Evolutionary conservation across 2,888 invertebrate genomes (phyloP).

Genomic region (Willowsia nigromaculata): DNA sequence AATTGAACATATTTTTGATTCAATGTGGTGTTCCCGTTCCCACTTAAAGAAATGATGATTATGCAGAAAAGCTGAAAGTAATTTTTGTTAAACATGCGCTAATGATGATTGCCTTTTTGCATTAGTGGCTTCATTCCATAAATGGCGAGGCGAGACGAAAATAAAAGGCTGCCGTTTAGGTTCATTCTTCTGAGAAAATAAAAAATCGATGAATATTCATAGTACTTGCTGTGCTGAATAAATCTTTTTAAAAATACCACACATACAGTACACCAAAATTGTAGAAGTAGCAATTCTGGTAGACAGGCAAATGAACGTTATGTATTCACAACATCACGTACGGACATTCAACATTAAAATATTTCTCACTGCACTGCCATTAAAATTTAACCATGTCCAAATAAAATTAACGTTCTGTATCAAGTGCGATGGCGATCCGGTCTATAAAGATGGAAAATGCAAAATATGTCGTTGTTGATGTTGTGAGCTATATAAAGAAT

Average conservation of each 20-base stretch:
- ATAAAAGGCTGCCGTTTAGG: constrained; percentile 25
- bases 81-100: constrained; percentile 57
- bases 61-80: constrained; percentile 60
- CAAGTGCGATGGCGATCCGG: constrained; percentile 27
- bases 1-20: background rate
- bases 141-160: constrained; percentile 59
- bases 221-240: background rate
- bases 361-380: background rate
- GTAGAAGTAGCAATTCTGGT: background rate
- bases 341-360: background rate
- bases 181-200: constrained; percentile 24
- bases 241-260: background rate
- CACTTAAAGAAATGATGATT: constrained; percentile 30
- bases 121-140: constrained; percentile 48
- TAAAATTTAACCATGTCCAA: background rate
- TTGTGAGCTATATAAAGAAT: constrained; percentile 33
- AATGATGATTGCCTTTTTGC: constrained; percentile 63
- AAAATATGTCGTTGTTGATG: constrained; percentile 9
- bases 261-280: background rate
- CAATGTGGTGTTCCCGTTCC: background rate
- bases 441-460: constrained; percentile 3
- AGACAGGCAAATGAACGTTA: background rate
- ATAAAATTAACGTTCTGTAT: constrained; percentile 24
- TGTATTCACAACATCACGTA: background rate
- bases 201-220: constrained; percentile 61